Base-by-base conservation (phyloP, 1,140 invertebrate genomes). In the Zaprionus kolodkinae region DNA sequence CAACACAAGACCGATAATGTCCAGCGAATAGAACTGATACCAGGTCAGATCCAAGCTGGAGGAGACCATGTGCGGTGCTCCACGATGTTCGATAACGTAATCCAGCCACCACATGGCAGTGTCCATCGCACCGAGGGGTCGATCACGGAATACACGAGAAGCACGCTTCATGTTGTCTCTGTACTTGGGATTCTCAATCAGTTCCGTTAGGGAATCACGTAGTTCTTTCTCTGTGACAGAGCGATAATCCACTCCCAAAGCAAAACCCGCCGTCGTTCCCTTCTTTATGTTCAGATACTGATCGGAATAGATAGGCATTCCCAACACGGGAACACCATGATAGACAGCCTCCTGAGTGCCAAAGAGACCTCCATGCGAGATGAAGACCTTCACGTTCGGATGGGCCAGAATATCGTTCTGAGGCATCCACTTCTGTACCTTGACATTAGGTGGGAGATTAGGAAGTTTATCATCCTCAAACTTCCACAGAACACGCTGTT, bases 91-190 rank as follows among this genome's bases (percentile, higher is more conserved):
- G 12, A 95, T 94, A 0, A 94, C 94, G 72, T 94, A 95, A 70
- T 95, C 94, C 1, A 94, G 94, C 95, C 95, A 95, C 77, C 93
- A 95, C 48, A 95, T 85, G 1, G 94, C 94, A 36, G 93, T 93
- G 15, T 95, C 93, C 81, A 95, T 79, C 2, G 94, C 92, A 9
- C 91, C 72, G 54, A 93, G 78, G 0, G 94, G 94, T 4, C 94
- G 92, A 79, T 95, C 94, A 4, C 93, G 93, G 84, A 94, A 94
- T 0, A 94, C 86, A 4, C 79, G 82, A 3, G 94, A 93, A 3
- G 93, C 54, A 12, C 69, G 60, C 45, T 93, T 92, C 11, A 93
- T 93, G 54, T 92, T 92, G 6, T 92, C 72, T 5, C 74, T 76
- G 61, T 88, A 93, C 91, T 90, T 93, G 10, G 82, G 81, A 81